Percentiles rank a stretch among this genome's conserved stretches.
Conservation (phyloP, 2,888 invertebrate species). For the Aethes cnicana region DNA sequence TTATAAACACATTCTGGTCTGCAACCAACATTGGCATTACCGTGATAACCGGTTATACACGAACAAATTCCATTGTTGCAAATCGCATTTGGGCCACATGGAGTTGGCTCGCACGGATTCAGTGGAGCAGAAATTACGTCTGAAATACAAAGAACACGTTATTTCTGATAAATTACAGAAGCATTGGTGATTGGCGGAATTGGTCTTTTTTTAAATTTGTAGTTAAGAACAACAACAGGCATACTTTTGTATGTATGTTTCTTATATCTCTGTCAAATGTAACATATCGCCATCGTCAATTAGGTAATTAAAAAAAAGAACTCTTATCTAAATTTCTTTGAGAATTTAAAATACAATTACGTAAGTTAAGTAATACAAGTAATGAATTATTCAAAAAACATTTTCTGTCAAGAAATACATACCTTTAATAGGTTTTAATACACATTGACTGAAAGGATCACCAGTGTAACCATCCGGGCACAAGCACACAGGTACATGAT, state of each 20-base stretch:
- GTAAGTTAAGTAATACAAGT: background rate
- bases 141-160: constrained; percentile 41
- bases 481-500: constrained; percentile 88
- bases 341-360: background rate
- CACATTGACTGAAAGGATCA: constrained; percentile 86
- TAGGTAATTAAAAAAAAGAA: constrained; percentile 34
- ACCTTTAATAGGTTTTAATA: constrained; percentile 77
- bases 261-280: too few species aligned
- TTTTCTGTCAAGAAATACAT: constrained; percentile 24
- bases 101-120: constrained; percentile 84
- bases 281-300: too few species aligned
- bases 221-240: too few species aligned
- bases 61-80: constrained; percentile 83
- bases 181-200: too few species aligned
- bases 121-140: constrained; percentile 43
- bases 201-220: too few species aligned
- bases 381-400: background rate
- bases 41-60: constrained; percentile 84
- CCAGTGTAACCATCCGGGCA: constrained; percentile 86
- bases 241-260: too few species aligned
- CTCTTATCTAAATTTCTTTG: constrained; percentile 5
- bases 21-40: constrained; percentile 86
- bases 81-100: constrained; percentile 85
- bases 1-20: constrained; percentile 87
- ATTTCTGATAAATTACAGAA: too few species aligned